These are phyloP conservation scores for mouse (Mus musculus) DNA, from an alignment of 2,113 vertebrate genomes.

Conservation along the genomic window DNA sequence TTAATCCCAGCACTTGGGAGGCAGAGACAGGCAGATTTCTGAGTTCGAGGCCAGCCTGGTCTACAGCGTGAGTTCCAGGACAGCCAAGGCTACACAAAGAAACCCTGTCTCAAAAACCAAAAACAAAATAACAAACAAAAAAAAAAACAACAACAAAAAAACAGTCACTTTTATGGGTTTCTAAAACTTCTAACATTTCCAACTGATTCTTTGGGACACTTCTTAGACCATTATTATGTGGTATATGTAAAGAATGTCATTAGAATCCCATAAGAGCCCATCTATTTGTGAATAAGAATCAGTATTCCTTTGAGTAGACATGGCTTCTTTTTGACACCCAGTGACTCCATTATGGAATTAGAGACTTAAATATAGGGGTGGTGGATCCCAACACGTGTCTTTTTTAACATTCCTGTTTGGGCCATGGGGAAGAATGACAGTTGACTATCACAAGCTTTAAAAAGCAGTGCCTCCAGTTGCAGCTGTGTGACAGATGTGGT, in stretches of 20 bases:
- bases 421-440: background rate
- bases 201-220: background rate
- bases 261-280: background rate
- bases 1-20: too few species aligned
- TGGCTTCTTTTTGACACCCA: background rate
- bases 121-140: too few species aligned
- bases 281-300: background rate
- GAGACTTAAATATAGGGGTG: background rate
- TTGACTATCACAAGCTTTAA: background rate
- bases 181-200: background rate
- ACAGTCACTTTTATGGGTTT: background rate
- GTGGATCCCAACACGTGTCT: background rate
- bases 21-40: too few species aligned
- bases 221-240: background rate
- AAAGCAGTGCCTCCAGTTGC: background rate
- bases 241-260: background rate
- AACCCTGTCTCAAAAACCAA: too few species aligned
- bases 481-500: background rate
- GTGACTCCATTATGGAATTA: background rate
- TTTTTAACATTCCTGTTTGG: background rate
- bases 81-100: too few species aligned
- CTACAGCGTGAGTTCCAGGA: too few species aligned
- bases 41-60: too few species aligned
- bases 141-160: too few species aligned
- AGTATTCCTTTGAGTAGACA: background rate